Base-by-base conservation (phyloP, 2,797 vertebrate genomes). In the Euphonia xanthogaster region DNA sequence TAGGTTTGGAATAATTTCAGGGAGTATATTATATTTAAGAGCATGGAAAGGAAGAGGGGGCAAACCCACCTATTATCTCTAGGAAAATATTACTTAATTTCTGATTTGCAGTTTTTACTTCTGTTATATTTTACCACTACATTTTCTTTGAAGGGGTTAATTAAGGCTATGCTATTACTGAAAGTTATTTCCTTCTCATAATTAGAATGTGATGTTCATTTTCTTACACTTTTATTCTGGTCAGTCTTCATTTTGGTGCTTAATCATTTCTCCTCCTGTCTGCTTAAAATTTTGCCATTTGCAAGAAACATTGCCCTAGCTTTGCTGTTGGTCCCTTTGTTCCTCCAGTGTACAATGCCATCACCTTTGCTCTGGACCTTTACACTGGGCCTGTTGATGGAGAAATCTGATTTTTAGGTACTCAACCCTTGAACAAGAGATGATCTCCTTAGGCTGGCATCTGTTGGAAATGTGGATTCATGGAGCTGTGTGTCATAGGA, bases 181-280 rank as follows among this genome's bases (percentile, higher is more conserved):
- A n/a, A 77, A 77, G 39, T 79, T 80, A 80, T 77, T 95, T 87
- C 72, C 33, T 83, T 67, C 84, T 85, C 68, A 14, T 91, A 85
- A 91, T 94, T 92, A 83, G 74, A 91, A 65, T 68, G 47, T 51
- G 68, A 74, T 68, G 25, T 53, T 87, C 27, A 28, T 83, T 91
- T 80, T 93, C 62, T 83, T 89, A 87, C 5, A 3, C 40, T 65
- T 85, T 66, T 94, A 85, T 92, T 94, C 31, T 42, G 40, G 40
- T 75, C 51, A 66, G 28, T 62, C 31, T 84, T 88, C 54, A 50
- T 83, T 77, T 92, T 54, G 79, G 3, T 50, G 40, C 48, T 92
- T 66, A 86, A 72, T 80, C 8, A 70, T 90, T 88, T 90, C 8
- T 93, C 12, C 15, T 92, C 15, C 25, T 61, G 14, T 37, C 40